Conservation (phyloP, 1,140 invertebrate species). For the Cydia pomonella region DNA sequence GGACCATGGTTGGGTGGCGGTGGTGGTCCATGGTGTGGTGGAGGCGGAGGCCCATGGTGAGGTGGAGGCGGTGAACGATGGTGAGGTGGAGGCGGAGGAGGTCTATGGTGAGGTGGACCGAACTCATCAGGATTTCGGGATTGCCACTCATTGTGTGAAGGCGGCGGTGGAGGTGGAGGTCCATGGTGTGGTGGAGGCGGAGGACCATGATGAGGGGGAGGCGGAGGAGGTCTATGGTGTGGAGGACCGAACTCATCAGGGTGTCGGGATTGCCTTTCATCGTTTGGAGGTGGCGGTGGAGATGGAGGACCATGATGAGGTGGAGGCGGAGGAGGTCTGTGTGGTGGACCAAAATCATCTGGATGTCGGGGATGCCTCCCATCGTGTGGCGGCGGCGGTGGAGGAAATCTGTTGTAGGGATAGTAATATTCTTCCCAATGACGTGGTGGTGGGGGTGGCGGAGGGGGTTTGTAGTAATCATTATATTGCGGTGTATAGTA, state of each 20-base stretch:
- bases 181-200: neutral
- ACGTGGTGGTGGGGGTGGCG: neutral
- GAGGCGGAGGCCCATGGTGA: conserved; percentile 25
- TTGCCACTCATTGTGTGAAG: too few species aligned
- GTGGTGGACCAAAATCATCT: neutral
- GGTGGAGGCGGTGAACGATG: conserved; percentile 2
- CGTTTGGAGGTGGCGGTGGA: conserved; percentile 8
- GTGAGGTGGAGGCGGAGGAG: neutral
- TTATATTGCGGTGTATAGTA: neutral
- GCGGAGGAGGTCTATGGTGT: conserved; percentile 24
- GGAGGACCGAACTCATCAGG: neutral
- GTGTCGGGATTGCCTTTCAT: neutral
- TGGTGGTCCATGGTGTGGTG: neutral
- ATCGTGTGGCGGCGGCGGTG: conserved; percentile 17
- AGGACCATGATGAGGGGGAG: neutral
- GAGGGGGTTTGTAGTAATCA: neutral
- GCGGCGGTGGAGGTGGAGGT: neutral
- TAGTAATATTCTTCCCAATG: conserved; percentile 3
- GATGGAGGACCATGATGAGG: neutral
- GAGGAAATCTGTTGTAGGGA: neutral
- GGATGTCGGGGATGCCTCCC: neutral
- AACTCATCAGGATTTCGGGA: too few species aligned
- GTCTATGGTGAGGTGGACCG: too few species aligned
- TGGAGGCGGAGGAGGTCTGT: conserved; percentile 31
- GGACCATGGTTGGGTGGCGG: too few species aligned